Base-by-base conservation (phyloP, 2,888 invertebrate genomes). In the Agrypnus murinus region DNA sequence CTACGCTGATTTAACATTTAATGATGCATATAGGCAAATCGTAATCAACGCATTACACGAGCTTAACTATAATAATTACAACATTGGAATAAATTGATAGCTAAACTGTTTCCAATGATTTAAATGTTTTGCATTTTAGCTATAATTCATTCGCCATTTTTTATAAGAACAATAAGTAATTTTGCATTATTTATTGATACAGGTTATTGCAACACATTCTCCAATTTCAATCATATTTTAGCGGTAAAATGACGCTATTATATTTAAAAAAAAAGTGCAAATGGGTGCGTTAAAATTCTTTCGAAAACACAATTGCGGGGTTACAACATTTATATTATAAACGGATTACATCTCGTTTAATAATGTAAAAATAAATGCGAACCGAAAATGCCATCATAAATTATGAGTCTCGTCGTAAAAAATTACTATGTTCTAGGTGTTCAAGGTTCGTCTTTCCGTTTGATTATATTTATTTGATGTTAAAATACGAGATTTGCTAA, bases 21-120 rank as follows among this genome's bases (percentile, higher is more conserved):
- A 62, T 62, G 62, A 62, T 62, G 62, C 62, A 62, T 62, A 43
- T 62, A 62, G 43, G 17, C 46, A 34, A 48, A 34, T 43, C 46
- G 19, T 62, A 62, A 62, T 62, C 46, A 34, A 19, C 10, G 15
- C 15, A 12, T 19, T 46, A 46, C 43, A 62, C 12, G 62, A 45
- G 34, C 10, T 48, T 32, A 43, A 48, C n/a, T n/a, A 12, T 3
- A 17, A 6, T 46, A 62, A 62, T 62, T 62, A 46, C 32, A 43
- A 5, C 40, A 17, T 6, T 1, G 31, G 0, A 7, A 36, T 58
- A 58, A 38, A 43, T 58, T 58, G 43, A 58, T 58, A 58, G 40
- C 19, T 40, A 25, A 19, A 38, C 58, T 55, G 5, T 25, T n/a
- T 3, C 25, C 5, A 25, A 25, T 25, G 25, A 25, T 25, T 25